Conservation (phyloP, 2,888 invertebrate genomes). For the Kuschelorhynchus macadamiae region DNA sequence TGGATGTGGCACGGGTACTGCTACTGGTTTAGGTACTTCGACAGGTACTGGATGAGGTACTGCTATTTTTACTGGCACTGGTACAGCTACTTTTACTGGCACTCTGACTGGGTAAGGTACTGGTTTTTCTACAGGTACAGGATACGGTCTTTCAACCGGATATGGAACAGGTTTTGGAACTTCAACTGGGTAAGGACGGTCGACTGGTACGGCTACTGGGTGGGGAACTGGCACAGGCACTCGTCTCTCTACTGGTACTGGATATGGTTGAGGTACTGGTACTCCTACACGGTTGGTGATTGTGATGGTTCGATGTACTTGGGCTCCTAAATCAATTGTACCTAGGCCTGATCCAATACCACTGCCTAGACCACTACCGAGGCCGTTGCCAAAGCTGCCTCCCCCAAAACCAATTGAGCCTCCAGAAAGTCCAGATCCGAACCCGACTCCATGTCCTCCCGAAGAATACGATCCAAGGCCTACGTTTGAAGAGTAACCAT, state of each 20-base stretch:
- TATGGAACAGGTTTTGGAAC: constrained; percentile 71
- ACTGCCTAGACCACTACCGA: constrained; percentile 14
- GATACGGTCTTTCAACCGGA: constrained; percentile 71
- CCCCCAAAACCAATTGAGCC: constrained; percentile 4
- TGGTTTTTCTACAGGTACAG: constrained; percentile 72
- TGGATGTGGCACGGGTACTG: constrained; percentile 56
- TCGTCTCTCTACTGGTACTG: constrained; percentile 70
- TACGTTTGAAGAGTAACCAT: constrained; percentile 44
- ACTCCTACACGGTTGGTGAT: constrained; percentile 70
- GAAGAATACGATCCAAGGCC: constrained; percentile 33
- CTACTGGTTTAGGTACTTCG: constrained; percentile 69
- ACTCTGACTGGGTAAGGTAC: constrained; percentile 69
- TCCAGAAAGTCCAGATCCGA: constrained; percentile 1
- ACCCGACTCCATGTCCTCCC: constrained; percentile 15
- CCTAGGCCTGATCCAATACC: constrained; percentile 20
- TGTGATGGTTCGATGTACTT: constrained; percentile 64
- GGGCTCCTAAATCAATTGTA: constrained; percentile 58
- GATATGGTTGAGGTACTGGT: constrained; percentile 71
- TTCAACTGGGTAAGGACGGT: constrained; percentile 68
- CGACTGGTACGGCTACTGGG: constrained; percentile 69
- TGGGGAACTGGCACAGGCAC: constrained; percentile 69
- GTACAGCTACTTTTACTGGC: constrained; percentile 65
- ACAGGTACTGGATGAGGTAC: constrained; percentile 67
- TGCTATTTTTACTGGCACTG: constrained; percentile 63
- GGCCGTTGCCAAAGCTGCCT: constrained; percentile 15